A percentile compares a stretch with the other conserved stretches of the same genome.
Evolutionary conservation across 2,797 vertebrate genomes (phyloP).

Genomic region (Florisuga fusca): DNA sequence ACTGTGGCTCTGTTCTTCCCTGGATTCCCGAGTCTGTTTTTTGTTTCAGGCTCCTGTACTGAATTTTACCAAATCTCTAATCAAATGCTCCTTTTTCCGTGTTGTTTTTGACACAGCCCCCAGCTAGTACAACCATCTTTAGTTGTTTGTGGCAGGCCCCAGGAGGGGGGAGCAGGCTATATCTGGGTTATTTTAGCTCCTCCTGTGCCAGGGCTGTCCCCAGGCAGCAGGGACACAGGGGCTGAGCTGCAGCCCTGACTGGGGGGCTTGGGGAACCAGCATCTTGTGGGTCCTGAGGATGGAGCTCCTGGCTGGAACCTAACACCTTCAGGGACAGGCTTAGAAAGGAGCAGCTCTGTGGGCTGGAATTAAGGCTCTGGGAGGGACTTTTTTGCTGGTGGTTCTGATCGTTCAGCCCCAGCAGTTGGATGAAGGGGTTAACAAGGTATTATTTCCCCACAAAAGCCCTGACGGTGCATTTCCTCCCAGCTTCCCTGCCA

Average conservation of each 20-base stretch:
- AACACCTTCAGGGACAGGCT: neutral
- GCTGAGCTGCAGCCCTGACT: too few species aligned
- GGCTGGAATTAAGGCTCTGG: conserved; percentile 25
- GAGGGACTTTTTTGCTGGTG: neutral
- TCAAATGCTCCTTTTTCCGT: neutral
- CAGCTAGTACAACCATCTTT: too few species aligned
- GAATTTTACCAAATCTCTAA: neutral
- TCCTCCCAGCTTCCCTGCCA: conserved; percentile 82
- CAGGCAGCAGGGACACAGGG: too few species aligned
- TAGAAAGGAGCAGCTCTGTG: neutral
- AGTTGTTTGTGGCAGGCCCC: too few species aligned
- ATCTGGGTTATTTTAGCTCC: too few species aligned
- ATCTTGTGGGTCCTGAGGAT: neutral
- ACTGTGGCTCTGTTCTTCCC: neutral
- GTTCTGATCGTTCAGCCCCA: conserved; percentile 61
- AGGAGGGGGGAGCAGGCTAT: too few species aligned
- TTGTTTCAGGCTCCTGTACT: neutral
- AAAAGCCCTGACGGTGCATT: conserved; percentile 91
- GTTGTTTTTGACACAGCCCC: neutral
- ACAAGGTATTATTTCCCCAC: conserved; percentile 90
- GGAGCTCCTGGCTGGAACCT: neutral
- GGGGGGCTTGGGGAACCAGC: too few species aligned
- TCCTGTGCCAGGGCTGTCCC: too few species aligned
- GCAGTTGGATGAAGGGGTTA: conserved; percentile 82
- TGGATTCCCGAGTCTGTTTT: neutral